A percentile compares a stretch with the other conserved stretches of the same genome.
Evolutionary conservation across 2,888 invertebrate genomes (phyloP).

Genomic region (Acholoe squamosa): DNA sequence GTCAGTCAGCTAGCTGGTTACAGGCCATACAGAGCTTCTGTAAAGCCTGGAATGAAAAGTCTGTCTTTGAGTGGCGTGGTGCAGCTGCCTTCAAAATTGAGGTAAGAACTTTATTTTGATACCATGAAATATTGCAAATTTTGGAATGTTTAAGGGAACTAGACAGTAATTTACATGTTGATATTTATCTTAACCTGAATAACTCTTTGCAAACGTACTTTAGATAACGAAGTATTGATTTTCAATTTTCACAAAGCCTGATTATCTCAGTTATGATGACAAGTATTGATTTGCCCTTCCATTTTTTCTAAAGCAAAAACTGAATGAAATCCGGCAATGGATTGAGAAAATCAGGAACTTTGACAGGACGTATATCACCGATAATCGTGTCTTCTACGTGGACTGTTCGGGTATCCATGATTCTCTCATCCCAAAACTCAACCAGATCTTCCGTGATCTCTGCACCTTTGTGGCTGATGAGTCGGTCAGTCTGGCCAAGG

Average conservation of each 20-base stretch:
- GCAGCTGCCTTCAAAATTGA: conserved; percentile 81
- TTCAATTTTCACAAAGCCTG: no score
- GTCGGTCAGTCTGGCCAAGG: conserved; percentile 75
- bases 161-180: no score
- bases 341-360: conserved; percentile 80
- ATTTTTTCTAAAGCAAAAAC: conserved; percentile 79
- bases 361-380: conserved; percentile 78
- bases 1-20: conserved; percentile 79
- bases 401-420: conserved; percentile 80
- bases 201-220: no score
- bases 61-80: conserved; percentile 77
- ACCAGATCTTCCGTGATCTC: conserved; percentile 79
- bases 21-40: conserved; percentile 80
- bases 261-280: no score
- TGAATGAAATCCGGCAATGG: conserved; percentile 81
- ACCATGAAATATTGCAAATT: background rate
- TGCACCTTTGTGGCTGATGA: conserved; percentile 80
- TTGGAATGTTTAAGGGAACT: background rate
- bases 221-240: no score
- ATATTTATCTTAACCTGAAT: no score
- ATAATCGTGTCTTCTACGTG: conserved; percentile 79
- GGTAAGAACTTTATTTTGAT: conserved; percentile 71
- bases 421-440: conserved; percentile 78
- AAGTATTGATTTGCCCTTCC: background rate
- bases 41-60: conserved; percentile 77